phyloP scores from a whole-genome alignment of 2,888 invertebrate genomes.

The Myathropa florea region DNA sequence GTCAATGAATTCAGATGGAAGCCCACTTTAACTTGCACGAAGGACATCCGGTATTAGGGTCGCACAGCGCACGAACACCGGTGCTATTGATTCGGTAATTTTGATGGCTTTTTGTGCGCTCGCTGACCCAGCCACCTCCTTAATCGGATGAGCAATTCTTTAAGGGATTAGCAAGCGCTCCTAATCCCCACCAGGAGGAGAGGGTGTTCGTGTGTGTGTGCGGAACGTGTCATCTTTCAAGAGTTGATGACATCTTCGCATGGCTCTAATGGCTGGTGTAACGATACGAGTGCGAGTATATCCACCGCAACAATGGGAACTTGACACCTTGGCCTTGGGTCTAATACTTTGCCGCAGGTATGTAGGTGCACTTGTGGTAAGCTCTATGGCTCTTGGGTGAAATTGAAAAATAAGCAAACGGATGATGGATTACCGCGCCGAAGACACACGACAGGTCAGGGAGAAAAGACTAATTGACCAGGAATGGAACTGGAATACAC shows the following conservation, averaged over 20 bases:
- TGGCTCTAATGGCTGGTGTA: background rate
- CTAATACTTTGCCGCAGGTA: slow-evolving; percentile 15
- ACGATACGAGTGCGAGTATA: background rate
- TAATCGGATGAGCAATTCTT: slow-evolving; percentile 46
- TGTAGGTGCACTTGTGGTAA: background rate
- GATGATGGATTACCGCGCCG: background rate
- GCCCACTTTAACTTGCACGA: slow-evolving; percentile 12
- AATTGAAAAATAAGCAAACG: background rate
- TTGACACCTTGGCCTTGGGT: slow-evolving; percentile 55
- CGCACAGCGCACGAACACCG: background rate
- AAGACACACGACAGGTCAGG: background rate
- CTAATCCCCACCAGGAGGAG: slow-evolving; percentile 12
- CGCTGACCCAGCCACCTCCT: slow-evolving; percentile 22
- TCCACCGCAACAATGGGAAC: slow-evolving; percentile 28
- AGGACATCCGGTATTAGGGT: slow-evolving; percentile 48
- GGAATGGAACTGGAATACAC: background rate
- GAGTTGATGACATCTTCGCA: slow-evolving; percentile 22
- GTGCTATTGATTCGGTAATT: slow-evolving; percentile 16
- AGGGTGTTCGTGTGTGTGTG: background rate
- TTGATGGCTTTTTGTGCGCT: slow-evolving; percentile 3
- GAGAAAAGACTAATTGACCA: background rate
- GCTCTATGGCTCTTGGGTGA: background rate
- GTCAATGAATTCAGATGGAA: slow-evolving; percentile 19
- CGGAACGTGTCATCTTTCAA: slow-evolving; percentile 41
- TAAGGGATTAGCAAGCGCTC: slow-evolving; percentile 25